Conservation (phyloP, 2,888 invertebrate species). For the Metallyticus violacea region DNA sequence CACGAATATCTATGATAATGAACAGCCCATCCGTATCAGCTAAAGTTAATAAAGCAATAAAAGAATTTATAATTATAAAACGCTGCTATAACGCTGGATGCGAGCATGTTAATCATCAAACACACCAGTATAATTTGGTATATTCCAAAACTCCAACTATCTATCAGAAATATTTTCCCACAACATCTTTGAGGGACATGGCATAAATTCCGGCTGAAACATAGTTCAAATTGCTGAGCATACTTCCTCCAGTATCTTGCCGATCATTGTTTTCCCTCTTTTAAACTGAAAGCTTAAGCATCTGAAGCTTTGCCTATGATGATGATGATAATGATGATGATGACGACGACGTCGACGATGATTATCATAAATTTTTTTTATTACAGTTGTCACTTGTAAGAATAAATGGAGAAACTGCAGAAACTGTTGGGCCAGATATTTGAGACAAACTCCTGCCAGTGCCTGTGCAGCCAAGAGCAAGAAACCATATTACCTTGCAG, state of each 20-base stretch:
- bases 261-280: background rate
- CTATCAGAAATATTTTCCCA: background rate
- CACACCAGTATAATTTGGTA: background rate
- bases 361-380: background rate
- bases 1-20: background rate
- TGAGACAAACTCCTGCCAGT: background rate
- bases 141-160: constrained; percentile 8
- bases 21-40: constrained; percentile 10
- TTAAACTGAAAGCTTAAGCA: background rate
- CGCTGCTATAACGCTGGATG: background rate
- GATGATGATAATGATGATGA: too few species aligned
- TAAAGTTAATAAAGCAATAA: background rate
- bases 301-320: background rate
- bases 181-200: background rate
- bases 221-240: background rate
- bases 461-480: background rate
- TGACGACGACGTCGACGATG: too few species aligned
- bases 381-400: background rate
- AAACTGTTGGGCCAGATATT: background rate
- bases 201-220: background rate
- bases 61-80: constrained; percentile 1
- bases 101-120: constrained; percentile 1
- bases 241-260: background rate
- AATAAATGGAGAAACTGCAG: background rate
- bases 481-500: background rate